Evolutionary conservation across 2,888 invertebrate species (phyloP).

Genomic region (Chaetoderma sp.): DNA sequence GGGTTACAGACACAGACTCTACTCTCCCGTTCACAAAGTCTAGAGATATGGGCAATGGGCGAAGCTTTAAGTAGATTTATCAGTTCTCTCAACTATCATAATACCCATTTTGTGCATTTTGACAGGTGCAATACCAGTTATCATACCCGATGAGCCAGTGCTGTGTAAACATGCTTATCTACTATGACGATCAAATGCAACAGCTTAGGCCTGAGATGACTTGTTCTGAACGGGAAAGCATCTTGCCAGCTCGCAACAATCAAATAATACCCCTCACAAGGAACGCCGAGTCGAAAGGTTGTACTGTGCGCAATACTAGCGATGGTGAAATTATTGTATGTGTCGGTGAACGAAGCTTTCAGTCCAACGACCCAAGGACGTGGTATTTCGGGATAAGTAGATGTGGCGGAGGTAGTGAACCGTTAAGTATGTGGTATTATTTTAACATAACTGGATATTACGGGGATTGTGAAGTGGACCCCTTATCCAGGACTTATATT

Average conservation of each 20-base stretch:
- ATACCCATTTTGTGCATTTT: no score
- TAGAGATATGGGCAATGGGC: no score
- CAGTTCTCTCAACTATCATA: no score
- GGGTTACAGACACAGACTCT: no score
- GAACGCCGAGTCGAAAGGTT: constrained; percentile 48
- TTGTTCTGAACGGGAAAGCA: constrained; percentile 47
- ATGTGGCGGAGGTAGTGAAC: constrained; percentile 41
- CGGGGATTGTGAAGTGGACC: constrained; percentile 58
- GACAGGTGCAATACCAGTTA: constrained; percentile 57
- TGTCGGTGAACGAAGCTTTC: constrained; percentile 53
- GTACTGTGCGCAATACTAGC: constrained; percentile 45
- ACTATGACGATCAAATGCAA: constrained; percentile 57
- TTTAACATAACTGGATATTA: constrained; percentile 58
- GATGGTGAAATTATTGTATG: constrained; percentile 52
- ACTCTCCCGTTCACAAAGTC: no score
- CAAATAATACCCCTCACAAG: constrained; percentile 53
- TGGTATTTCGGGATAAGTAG: constrained; percentile 58
- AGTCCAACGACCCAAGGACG: constrained; percentile 50
- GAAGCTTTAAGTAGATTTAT: no score
- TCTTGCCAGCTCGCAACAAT: constrained; percentile 52
- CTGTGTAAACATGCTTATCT: constrained; percentile 55
- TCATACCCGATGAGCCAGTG: constrained; percentile 56
- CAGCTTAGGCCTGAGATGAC: constrained; percentile 48
- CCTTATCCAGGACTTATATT: constrained; percentile 46
- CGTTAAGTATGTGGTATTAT: constrained; percentile 52